phyloP scores from a whole-genome alignment of 2,113 vertebrate genomes.

The Rhagologus leucostigma region DNA sequence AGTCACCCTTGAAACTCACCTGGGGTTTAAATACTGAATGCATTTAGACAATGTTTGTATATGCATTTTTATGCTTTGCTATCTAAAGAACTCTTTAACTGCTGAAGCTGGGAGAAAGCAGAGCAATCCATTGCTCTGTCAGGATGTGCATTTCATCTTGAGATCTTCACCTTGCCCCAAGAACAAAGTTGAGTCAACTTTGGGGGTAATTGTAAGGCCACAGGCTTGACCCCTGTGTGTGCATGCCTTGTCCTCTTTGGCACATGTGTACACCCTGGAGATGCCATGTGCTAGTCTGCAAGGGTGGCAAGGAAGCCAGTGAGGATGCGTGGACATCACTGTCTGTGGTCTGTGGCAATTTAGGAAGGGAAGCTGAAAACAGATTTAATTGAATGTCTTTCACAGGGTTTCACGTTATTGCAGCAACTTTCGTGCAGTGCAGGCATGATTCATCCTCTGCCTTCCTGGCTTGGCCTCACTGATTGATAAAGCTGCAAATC shows the following conservation, averaged over 20 bases:
- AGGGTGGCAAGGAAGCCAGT: background rate
- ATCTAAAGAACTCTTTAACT: background rate
- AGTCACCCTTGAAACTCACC: background rate
- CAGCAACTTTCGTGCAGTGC: background rate
- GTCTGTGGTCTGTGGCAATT: background rate
- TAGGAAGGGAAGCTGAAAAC: background rate
- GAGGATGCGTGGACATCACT: accelerated
- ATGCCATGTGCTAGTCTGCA: background rate
- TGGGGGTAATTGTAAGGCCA: background rate
- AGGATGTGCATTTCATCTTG: background rate
- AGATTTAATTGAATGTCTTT: background rate
- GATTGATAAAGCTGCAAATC: background rate
- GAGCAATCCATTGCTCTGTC: background rate
- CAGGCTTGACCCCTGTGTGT: background rate
- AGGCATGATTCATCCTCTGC: background rate
- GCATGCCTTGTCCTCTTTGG: background rate
- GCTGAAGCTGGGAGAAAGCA: background rate
- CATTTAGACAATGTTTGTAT: background rate
- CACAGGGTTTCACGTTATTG: accelerated
- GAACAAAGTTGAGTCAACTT: background rate
- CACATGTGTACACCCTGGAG: background rate
- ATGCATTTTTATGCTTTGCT: background rate
- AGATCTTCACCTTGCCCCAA: background rate
- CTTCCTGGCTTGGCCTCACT: background rate
- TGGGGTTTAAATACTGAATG: background rate